Conservation (phyloP, 2,888 invertebrate species). For the Ceraclea dissimilis region DNA sequence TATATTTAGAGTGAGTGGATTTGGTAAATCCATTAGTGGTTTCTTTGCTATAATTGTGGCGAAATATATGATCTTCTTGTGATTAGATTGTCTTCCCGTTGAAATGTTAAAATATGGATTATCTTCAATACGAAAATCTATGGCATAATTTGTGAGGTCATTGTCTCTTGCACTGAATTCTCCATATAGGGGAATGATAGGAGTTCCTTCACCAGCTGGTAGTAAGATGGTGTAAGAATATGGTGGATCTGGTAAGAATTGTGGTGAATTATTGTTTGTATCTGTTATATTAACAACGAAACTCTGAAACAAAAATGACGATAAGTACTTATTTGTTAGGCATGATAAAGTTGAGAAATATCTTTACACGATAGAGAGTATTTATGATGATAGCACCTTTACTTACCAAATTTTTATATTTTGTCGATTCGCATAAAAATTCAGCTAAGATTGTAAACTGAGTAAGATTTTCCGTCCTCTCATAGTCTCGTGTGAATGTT, state of each 20-base stretch:
- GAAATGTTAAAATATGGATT: background rate
- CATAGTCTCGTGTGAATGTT: background rate
- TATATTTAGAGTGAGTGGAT: background rate
- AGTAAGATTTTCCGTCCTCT: background rate
- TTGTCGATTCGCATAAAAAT: background rate
- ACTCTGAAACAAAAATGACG: conserved; percentile 33
- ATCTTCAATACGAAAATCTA: background rate
- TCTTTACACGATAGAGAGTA: too few species aligned
- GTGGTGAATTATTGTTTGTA: conserved; percentile 45
- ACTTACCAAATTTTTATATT: background rate
- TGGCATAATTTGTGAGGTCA: conserved; percentile 44
- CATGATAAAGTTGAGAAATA: too few species aligned
- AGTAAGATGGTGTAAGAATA: conserved; percentile 42
- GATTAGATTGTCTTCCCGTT: background rate
- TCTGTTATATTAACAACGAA: conserved; percentile 38
- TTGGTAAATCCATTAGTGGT: background rate
- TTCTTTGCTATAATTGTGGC: background rate
- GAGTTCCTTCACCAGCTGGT: conserved; percentile 34
- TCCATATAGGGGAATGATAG: conserved; percentile 39
- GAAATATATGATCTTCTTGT: background rate
- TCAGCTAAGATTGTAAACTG: background rate
- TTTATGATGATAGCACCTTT: too few species aligned
- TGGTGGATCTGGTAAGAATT: conserved; percentile 35
- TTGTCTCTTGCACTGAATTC: conserved; percentile 43
- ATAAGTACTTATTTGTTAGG: too few species aligned